Evolutionary conservation across 1,140 invertebrate genomes (phyloP).

Genomic region (Eupeodes corollae): DNA sequence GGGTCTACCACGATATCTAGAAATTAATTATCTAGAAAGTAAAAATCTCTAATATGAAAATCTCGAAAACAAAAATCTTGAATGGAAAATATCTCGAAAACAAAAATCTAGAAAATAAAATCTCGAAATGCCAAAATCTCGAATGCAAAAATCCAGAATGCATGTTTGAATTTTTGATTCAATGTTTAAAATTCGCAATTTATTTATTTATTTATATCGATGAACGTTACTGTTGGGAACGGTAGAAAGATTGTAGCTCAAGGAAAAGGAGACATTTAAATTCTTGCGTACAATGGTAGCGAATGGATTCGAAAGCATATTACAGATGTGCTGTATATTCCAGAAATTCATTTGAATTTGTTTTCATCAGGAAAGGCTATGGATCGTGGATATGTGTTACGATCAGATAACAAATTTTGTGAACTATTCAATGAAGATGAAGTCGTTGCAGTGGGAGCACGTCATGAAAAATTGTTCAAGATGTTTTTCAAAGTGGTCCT

Average conservation of each 20-base stretch:
- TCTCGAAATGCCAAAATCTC: too few relatives aligned
- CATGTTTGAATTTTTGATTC: too few relatives aligned
- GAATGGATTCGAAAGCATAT: not conserved
- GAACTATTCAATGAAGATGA: conserved; percentile 7
- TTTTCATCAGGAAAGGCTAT: conserved; percentile 18
- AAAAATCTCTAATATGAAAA: too few relatives aligned
- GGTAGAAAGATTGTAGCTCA: conserved; percentile 6
- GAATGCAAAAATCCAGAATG: too few relatives aligned
- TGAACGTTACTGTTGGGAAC: conserved; percentile 15
- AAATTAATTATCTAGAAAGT: too few relatives aligned
- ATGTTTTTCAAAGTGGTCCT: conserved; percentile 12
- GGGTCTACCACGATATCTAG: too few relatives aligned
- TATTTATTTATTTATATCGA: too few relatives aligned
- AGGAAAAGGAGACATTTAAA: conserved; percentile 9
- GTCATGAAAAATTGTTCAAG: conserved; percentile 5
- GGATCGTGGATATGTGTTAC: conserved; percentile 14
- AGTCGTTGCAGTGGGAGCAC: conserved; percentile 8
- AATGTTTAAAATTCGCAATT: too few relatives aligned
- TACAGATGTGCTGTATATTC: conserved; percentile 29
- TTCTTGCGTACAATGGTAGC: conserved; percentile 4
- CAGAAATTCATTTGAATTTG: conserved; percentile 29
- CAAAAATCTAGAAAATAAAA: too few relatives aligned
- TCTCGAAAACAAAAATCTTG: too few relatives aligned
- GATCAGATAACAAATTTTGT: conserved; percentile 9
- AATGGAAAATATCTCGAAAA: too few relatives aligned